Base-by-base conservation (phyloP, 2,113 vertebrate genomes). In the Perca fluviatilis region DNA sequence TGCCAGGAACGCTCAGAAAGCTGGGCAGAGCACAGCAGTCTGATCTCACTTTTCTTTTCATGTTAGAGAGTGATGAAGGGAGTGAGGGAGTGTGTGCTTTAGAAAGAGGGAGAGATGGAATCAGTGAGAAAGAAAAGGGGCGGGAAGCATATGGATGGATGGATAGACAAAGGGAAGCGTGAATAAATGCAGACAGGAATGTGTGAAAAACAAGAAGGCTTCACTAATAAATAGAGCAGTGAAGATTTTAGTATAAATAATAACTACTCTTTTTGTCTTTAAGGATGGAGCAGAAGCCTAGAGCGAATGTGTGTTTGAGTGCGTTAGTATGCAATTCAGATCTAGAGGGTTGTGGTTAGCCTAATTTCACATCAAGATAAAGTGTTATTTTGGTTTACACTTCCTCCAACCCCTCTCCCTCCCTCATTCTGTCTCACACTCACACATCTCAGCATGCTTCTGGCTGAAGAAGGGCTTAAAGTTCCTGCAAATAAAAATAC, bases 1-100 rank as follows among this genome's bases (percentile, higher is more conserved):
- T 92, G 88, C 74, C 76, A 64, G 81, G 79, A 91, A 91, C 56
- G 86, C 78, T 74, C n/a, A 12, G 73, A 72, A 72, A 84, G 87
- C 14, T 43, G 46, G 78, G 77, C 77, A 72, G 47, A 64, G 77
- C 12, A 21, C 74, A 49, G 49, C 43, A 40, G 70, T 76, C 49
- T 27, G 54, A 80, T 75, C 86, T 80, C 82, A 84, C 81, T 73
- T 70, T 62, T 74, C 79, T 78, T 91, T 88, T 89, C 81, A 90
- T 87, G 79, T 77, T 79, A 1, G 46, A n/a, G 80, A 74, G 63
- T 11, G 84, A 79, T 62, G 75, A 58, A 81, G 60, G 27, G 65
- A 43, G 33, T 5, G 5, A 56, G 27, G 47, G 33, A 54, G 53
- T 36, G 62, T 53, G 54, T 70, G 69, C 58, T 57, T 61, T 14